Base-by-base conservation (phyloP, 2,113 vertebrate genomes). In the Eupsittula cactorum region DNA sequence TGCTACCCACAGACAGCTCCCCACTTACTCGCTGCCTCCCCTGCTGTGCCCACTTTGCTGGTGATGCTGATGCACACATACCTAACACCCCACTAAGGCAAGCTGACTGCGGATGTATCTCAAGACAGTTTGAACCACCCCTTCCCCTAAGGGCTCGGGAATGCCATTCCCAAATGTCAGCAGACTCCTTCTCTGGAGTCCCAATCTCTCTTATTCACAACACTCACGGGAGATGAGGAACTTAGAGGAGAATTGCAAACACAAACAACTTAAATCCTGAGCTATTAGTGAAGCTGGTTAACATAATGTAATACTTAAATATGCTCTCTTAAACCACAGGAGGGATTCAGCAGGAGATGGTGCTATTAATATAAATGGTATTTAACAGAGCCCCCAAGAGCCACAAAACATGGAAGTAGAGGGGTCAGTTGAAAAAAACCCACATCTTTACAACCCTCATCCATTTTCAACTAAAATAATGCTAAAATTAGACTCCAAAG, bases 291-390 rank as follows among this genome's bases (percentile, higher is more conserved):
- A 88, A 82, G 77, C 86, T 87, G 78, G 83, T 91, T 95, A 96
- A 86, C 76, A 75, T 90, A 95, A 95, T 71, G 69, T 64, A 92
- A 91, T 87, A 82, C 86, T 95, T 96, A 96, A 95, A 97, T 65
- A 91, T 37, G 91, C 94, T 96, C 83, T 96, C 92, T 89, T n/a
- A 95, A 95, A 87, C 93, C 95, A 95, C 94, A 92, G 86, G 89
- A 93, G 94, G 62, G 84, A 93, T 86, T 93, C 77, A 62, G 76
- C 67, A 77, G 79, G 86, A 93, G 81, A 96, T 79, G 52, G 81
- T 92, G 93, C 93, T 92, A 87, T 95, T 95, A 96, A 96, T 93
- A 92, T 47, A 92, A 91, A 93, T 82, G 92, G 37, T 95, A 91
- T 67, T 95, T 91, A 97, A 95, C 69, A 92, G 62, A 91, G 84